Evolutionary conservation across 2,797 vertebrate species (phyloP).

Genomic region (Pipistrellus pygmaeus): DNA sequence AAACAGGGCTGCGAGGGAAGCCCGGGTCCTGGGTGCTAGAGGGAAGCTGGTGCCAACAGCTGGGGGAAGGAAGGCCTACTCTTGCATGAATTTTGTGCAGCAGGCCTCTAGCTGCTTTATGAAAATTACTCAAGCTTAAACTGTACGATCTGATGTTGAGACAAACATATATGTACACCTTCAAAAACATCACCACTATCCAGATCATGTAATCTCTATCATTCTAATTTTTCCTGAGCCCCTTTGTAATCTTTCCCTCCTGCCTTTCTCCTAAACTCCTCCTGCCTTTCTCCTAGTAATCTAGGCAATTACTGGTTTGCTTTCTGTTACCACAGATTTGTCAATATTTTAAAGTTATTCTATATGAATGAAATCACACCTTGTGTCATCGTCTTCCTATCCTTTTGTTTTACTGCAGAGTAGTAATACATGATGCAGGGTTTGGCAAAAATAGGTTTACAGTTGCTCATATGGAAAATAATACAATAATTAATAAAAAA

Average conservation of each 20-base stretch:
- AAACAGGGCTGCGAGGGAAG: no score
- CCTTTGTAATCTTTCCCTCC: background rate
- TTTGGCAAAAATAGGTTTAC: background rate
- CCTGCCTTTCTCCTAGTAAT: no score
- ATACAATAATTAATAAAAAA: background rate
- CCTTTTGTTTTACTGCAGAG: background rate
- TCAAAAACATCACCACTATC: background rate
- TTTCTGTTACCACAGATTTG: background rate
- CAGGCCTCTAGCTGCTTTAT: no score
- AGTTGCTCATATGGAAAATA: background rate
- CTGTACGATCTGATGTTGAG: background rate
- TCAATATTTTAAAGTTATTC: background rate
- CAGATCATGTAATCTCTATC: background rate
- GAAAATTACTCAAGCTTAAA: background rate
- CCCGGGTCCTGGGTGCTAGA: no score
- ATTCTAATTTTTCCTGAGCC: background rate
- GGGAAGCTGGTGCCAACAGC: no score
- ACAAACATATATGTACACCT: background rate
- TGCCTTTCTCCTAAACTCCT: background rate
- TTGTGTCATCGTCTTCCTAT: background rate
- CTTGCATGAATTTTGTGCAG: no score
- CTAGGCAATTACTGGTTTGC: background rate
- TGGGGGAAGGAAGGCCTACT: no score
- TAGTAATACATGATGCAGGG: background rate
- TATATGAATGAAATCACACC: background rate